A percentile compares a stretch with the other conserved stretches of the same genome.
phyloP scores from a whole-genome alignment of 2,797 vertebrate species.

The Orientallactaga sibirica region DNA sequence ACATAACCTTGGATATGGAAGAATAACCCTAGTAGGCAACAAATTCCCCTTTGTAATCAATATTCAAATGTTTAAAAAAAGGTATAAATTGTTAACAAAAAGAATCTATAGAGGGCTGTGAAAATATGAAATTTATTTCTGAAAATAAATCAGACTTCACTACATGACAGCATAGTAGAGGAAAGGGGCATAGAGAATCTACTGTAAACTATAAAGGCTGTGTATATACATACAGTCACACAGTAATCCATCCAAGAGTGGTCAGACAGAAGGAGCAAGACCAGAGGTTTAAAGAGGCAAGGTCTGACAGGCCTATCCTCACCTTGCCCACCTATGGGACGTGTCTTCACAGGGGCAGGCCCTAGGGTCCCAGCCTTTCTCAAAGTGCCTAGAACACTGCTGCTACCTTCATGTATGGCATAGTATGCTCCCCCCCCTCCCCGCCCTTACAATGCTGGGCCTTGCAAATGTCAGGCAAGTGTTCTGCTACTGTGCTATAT shows the following conservation, averaged over 20 bases:
- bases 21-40: conserved; percentile 64
- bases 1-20: conserved; percentile 62
- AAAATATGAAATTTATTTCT: conserved; percentile 64
- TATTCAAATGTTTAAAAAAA: conserved; percentile 69
- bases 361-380: background rate
- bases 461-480: background rate
- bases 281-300: background rate
- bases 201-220: too few species aligned
- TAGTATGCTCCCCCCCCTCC: background rate
- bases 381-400: background rate
- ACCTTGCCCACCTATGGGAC: background rate
- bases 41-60: conserved; percentile 33
- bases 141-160: background rate
- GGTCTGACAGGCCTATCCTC: too few species aligned
- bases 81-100: conserved; percentile 70
- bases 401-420: too few species aligned
- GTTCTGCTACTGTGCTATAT: background rate
- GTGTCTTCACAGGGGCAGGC: too few species aligned
- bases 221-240: too few species aligned
- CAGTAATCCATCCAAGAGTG: too few species aligned
- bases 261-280: too few species aligned
- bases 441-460: background rate
- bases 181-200: too few species aligned
- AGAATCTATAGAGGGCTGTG: background rate
- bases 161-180: background rate